Base-by-base conservation (phyloP, 2,113 vertebrate species). In the Cyphomyrus plagiostoma region DNA sequence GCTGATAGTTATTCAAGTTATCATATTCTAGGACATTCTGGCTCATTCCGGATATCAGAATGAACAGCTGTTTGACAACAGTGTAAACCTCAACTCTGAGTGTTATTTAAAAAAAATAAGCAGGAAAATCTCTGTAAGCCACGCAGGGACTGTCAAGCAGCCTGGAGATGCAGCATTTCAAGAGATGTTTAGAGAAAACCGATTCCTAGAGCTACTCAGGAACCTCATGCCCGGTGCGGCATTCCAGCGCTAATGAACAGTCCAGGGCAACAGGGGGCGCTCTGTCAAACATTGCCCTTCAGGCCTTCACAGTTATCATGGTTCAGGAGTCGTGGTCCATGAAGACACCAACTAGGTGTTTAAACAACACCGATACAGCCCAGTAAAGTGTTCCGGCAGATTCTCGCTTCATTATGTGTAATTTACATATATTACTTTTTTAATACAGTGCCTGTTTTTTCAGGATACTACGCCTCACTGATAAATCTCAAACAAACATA, bases 341-440 rank as follows among this genome's bases (percentile, higher is more conserved):
- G 74, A 42, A 80, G 74, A 80, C 15, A 39, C 35, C 82, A 42
- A n/a, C 45, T 23, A 46, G 8, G 21, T 48, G 45, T 84, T 84
- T 48, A 48, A 21, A 84, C 39, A 84, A 84, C 45, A 46, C 45
- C 0, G 82, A 48, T 39, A 56, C n/a, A 53, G 13, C 42, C 45
- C 39, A 23, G 39, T 49, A 86, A n/a, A 87, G 30, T 5, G 39
- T 87, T 87, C 39, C 85, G 21, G 50, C 50, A 52, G 35, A 53
- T 52, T 87, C 50, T 80, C 0, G 15, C 35, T 87, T 87, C 48
- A 87, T 53, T 87, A 46, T 84, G 85, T 86, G 48, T 53, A 50
- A 87, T 87, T 87, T 87, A 53, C 85, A 87, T 53, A 87, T 56
- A 26, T 87, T 17, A 53, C 26, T 53, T 87, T 87, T 52, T 6